Conservation (phyloP, 2,888 invertebrate species). For the Bedellia somnulentella region DNA sequence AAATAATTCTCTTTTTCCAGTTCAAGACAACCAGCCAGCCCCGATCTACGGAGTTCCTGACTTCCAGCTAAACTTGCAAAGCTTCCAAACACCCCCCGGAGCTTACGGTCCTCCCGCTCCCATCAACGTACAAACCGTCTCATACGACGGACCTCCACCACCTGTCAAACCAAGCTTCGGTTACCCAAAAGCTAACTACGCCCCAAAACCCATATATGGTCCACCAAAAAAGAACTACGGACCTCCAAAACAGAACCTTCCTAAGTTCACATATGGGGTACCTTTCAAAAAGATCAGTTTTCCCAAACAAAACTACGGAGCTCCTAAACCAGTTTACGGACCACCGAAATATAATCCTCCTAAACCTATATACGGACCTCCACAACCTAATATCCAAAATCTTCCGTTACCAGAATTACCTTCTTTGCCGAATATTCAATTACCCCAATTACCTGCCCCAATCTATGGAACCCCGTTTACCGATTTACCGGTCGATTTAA, state of each 20-base stretch:
- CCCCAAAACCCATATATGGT: conserved; percentile 42
- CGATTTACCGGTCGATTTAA: conserved; percentile 23
- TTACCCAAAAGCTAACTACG: conserved; percentile 37
- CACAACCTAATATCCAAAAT: conserved; percentile 15
- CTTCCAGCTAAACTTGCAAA: conserved; percentile 28
- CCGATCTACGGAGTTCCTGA: conserved; percentile 65
- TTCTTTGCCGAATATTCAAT: conserved; percentile 13
- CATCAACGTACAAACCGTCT: conserved; percentile 17
- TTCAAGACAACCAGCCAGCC: conserved; percentile 56
- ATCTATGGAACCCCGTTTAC: conserved; percentile 41
- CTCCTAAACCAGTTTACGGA: conserved; percentile 35
- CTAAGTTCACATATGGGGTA: conserved; percentile 31
- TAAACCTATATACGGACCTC: conserved; percentile 12
- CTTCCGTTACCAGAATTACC: conserved; percentile 17
- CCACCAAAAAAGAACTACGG: conserved; percentile 37
- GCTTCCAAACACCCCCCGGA: conserved; percentile 26
- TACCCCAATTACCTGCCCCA: conserved; percentile 34
- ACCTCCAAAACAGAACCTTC: conserved; percentile 28
- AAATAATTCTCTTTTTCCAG: too few species aligned
- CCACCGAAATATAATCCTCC: conserved; percentile 45
- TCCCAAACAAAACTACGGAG: conserved; percentile 26
- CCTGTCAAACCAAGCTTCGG: conserved; percentile 22
- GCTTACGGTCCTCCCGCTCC: conserved; percentile 57
- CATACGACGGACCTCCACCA: conserved; percentile 15
- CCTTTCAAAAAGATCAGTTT: conserved; percentile 29